Base-by-base conservation (phyloP, 2,888 invertebrate species). In the Balanococcus diminutus region DNA sequence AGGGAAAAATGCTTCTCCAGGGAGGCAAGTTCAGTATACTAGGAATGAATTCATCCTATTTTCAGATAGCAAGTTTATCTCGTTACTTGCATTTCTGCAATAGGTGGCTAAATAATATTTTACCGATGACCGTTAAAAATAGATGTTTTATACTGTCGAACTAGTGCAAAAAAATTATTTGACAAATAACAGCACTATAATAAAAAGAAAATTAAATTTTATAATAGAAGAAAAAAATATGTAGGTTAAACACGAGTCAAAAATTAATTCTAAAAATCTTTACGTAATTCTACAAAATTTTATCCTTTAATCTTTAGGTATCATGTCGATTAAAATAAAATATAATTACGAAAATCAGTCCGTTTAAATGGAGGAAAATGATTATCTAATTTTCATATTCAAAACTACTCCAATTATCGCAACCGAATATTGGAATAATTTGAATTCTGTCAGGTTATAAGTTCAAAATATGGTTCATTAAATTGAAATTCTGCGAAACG, bases 1-100 rank as follows among this genome's bases (percentile, higher is more conserved):
- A 79, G 75, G 85, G 51, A 79, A 84, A 84, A 85, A 75, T 85
- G 42, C 46, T 75, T 75, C n/a, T 46, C 75, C 51, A 75, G 51
- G 79, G 31, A 85, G 85, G 72, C 9, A 56, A 82, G 19, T 56
- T 28, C 31, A 32, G 42, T 82, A 51, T 51, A 56, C 31, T 32
- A 1, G 56, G 19, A 31, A 79, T 22, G 75, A 79, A 79, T 32
- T 79, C 36, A 36, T 79, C 75, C 36, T 22, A 79, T 79, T 79
- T 79, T 36, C 32, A 36, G 9, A 79, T 36, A 5, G 19, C 1
- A 6, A 19, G 36, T 36, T 36, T 32, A 79, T n/a, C 36, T 5
- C 19, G 56, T 36, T 36, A 25, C 14, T 36, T 19, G 36, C 36
- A 67, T 31, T 8, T 79, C 9, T 22, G 11, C 72, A 72, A 79